Conservation (phyloP, 1,140 invertebrate species). For the Drosophila pseudoobscura region DNA sequence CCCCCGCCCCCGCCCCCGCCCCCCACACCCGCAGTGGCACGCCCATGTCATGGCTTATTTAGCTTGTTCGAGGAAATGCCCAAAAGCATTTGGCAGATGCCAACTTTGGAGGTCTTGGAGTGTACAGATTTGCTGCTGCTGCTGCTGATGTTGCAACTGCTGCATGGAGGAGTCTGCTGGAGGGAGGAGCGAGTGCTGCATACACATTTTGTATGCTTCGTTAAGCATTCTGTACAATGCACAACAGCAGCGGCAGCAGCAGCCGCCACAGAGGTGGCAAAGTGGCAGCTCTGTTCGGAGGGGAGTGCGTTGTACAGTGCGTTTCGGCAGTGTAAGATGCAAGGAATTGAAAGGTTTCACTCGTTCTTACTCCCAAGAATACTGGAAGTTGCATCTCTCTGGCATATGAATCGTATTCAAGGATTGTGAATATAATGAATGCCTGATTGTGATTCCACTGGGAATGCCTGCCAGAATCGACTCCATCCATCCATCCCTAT, state of each 20-base stretch:
- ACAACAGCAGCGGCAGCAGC: slow-evolving; percentile 36
- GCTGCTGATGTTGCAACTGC: slow-evolving; percentile 34
- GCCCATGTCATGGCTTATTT: slow-evolving; percentile 42
- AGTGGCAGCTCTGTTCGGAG: too few species aligned
- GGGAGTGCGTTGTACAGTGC: too few species aligned
- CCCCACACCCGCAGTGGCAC: not conserved
- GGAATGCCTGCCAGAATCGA: too few species aligned
- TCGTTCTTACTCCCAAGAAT: too few species aligned
- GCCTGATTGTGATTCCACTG: too few species aligned
- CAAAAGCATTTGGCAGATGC: slow-evolving; percentile 47
- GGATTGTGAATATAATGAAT: too few species aligned
- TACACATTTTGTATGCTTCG: slow-evolving; percentile 76
- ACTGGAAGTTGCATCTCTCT: too few species aligned
- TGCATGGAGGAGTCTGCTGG: slow-evolving; percentile 1
- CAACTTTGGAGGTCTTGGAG: slow-evolving; percentile 15
- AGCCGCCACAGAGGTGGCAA: slow-evolving; percentile 5
- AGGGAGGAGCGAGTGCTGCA: not conserved
- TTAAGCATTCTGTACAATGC: slow-evolving; percentile 72
- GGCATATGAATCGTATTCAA: too few species aligned
- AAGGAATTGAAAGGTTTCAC: too few species aligned
- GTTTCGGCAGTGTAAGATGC: too few species aligned
- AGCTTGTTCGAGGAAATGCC: slow-evolving; percentile 28
- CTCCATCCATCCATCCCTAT: too few species aligned
- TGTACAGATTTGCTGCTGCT: not conserved
- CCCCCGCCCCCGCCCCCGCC: slow-evolving; percentile 19